Percentiles rank a stretch among this genome's conserved stretches.
Conservation (phyloP, 2,113 vertebrate genomes). For the Amphiprion ocellaris region DNA sequence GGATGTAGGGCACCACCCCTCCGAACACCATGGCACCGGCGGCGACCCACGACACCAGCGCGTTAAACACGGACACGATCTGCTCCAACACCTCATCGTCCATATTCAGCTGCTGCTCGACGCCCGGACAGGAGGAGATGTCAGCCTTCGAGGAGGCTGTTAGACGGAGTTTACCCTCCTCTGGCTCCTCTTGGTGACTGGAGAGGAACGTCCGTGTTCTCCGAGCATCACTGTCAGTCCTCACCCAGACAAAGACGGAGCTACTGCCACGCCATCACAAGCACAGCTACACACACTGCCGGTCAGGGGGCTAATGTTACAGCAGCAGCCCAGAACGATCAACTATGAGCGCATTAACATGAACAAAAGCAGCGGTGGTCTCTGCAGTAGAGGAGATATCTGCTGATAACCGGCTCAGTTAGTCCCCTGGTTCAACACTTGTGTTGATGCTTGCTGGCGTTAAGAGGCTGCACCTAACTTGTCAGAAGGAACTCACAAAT, state of each 20-base stretch:
- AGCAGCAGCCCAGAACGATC: not conserved
- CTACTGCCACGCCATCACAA: constrained; percentile 68
- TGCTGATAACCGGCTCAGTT: not conserved
- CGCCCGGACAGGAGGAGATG: not conserved
- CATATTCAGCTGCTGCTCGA: constrained; percentile 78
- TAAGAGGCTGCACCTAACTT: not conserved
- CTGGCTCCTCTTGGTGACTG: not conserved
- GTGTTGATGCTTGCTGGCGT: not conserved
- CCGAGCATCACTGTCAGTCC: not conserved
- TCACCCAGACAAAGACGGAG: constrained; percentile 2
- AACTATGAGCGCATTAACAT: not conserved
- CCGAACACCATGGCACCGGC: constrained; percentile 95
- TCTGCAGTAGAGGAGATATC: not conserved
- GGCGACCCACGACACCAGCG: constrained; percentile 89
- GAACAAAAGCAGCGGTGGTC: not conserved
- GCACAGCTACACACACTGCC: not conserved
- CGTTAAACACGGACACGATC: constrained; percentile 84
- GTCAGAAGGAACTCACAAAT: not conserved
- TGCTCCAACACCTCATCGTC: constrained; percentile 87
- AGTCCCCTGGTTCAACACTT: not conserved
- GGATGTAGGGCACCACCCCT: constrained; percentile 95
- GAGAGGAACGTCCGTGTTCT: constrained; percentile 34
- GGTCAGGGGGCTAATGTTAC: not conserved
- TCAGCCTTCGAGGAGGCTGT: not conserved
- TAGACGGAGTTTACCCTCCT: not conserved